Evolutionary conservation across 35 echinoderm and acorn worm genomes (phyloP), one percentile per base, ranked within the genome.

Genomic region (Lytechinus pictus): DNA sequence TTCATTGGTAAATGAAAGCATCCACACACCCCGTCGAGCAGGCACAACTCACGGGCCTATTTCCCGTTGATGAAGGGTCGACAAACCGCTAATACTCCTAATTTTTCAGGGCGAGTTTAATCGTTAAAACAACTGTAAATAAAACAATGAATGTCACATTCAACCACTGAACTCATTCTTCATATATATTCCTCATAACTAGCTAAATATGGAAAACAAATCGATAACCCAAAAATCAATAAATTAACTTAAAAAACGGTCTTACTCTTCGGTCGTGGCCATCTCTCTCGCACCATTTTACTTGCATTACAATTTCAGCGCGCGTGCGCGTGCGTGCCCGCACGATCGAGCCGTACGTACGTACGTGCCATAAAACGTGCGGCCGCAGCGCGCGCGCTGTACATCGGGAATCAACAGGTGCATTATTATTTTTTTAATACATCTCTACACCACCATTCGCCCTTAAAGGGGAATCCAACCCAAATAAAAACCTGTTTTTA

Each of bases 201-300:
- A 71, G 14, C 61, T 71, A 71, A 4, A 21, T 89, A 21, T 89
- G 14, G 52, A 24, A 89, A 33, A 89, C 87, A 52, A 29, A 89
- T 89, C 87, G 19, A 52, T 89, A 52, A 53, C 87, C 10, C 1
- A 19, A 89, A 89, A 89, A 89, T 89, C 87, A 89, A 89, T 89
- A 52, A 52, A 52, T 8, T 89, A 89, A 89, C 52, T 89, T 89
- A 89, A 52, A 89, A 44, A 53, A 10, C 51, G 28, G 28, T 52
- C 87, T 89, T 89, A 89, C 87, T 89, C 87, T 89, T 52, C 87
- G 28, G 87, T 89, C 21, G 87, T 10, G 13, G 87, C 87, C 87
- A 89, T 89, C 51, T 89, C 51, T 27, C 87, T 33, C 27, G 52
- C 28, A 89, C 87, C 87, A 89, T 89, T 19, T 0, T 89, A 10